phyloP scores from a whole-genome alignment of 2,113 vertebrate genomes.

The Strix aluco region DNA sequence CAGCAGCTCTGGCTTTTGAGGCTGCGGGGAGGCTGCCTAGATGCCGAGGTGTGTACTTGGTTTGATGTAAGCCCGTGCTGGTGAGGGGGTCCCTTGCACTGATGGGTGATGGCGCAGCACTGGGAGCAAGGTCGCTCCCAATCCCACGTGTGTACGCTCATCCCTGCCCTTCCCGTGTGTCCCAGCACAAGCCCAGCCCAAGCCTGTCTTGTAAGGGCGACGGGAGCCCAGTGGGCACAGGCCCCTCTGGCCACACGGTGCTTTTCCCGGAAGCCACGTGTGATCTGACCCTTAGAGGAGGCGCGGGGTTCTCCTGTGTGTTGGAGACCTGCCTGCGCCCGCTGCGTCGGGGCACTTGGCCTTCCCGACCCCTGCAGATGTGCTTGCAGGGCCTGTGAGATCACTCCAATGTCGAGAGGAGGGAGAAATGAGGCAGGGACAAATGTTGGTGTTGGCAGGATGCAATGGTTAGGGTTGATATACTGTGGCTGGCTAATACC shows the following conservation, averaged over 20 bases:
- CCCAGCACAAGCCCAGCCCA: neutral
- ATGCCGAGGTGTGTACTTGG: neutral
- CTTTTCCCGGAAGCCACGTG: accelerated
- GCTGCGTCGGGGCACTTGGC: too few species aligned
- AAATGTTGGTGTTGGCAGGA: neutral
- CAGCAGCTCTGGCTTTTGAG: neutral
- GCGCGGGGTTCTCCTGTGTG: neutral
- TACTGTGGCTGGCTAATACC: neutral
- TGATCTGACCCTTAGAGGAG: neutral
- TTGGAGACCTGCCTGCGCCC: neutral
- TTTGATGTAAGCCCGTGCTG: accelerated
- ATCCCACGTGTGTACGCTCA: too few species aligned
- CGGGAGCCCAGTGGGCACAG: neutral
- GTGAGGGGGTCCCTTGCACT: neutral
- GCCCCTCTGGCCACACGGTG: neutral
- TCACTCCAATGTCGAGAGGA: neutral
- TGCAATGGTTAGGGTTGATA: neutral
- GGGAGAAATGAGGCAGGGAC: neutral
- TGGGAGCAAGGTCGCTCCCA: neutral
- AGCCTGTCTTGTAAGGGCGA: neutral
- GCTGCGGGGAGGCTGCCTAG: too few species aligned
- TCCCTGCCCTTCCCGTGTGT: neutral
- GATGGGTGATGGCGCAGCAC: neutral
- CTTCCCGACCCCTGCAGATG: neutral
- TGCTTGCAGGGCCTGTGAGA: neutral